Percentiles rank a stretch among this genome's conserved stretches.
Evolutionary conservation across 2,797 vertebrate species (phyloP).

Genomic region (Xenentodon cancila): DNA sequence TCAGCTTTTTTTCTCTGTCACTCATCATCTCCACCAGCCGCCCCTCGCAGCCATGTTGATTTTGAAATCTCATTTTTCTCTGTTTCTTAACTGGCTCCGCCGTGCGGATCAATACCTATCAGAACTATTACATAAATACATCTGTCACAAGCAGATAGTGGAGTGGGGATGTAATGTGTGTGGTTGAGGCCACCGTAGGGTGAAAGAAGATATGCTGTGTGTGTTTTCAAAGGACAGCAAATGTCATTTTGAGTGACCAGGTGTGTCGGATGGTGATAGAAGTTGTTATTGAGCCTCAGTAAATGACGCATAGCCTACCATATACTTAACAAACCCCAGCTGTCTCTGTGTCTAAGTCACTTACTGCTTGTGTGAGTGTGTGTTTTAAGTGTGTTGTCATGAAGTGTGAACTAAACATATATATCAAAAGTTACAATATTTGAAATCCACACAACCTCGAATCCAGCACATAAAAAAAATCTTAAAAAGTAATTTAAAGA

Average conservation of each 20-base stretch:
- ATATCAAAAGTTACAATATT: too few species aligned
- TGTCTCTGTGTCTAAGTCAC: conserved; percentile 42
- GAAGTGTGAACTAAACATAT: conserved; percentile 2
- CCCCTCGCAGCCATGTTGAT: conserved; percentile 71
- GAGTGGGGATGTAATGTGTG: conserved; percentile 71
- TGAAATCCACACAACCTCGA: too few species aligned
- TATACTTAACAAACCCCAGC: conserved; percentile 55
- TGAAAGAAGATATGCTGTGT: conserved; percentile 61
- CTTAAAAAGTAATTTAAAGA: too few species aligned
- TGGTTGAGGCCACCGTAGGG: conserved; percentile 61
- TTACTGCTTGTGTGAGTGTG: conserved; percentile 1
- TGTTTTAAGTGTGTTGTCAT: conserved; percentile 2
- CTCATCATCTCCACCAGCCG: conserved; percentile 41
- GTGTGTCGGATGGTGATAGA: conserved; percentile 64
- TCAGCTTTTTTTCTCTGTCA: conserved; percentile 20
- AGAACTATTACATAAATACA: conserved; percentile 83
- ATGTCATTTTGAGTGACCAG: conserved; percentile 72
- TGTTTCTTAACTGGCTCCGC: conserved; percentile 75
- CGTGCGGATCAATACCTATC: conserved; percentile 81
- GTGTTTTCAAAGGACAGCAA: conserved; percentile 62
- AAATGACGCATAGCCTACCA: conserved; percentile 73
- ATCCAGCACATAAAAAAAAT: too few species aligned
- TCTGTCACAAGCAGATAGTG: conserved; percentile 80
- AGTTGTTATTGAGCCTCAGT: conserved; percentile 72
- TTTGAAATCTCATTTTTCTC: conserved; percentile 82